Conservation (phyloP, 2,888 invertebrate species). For the Cyaniris semiargus region DNA sequence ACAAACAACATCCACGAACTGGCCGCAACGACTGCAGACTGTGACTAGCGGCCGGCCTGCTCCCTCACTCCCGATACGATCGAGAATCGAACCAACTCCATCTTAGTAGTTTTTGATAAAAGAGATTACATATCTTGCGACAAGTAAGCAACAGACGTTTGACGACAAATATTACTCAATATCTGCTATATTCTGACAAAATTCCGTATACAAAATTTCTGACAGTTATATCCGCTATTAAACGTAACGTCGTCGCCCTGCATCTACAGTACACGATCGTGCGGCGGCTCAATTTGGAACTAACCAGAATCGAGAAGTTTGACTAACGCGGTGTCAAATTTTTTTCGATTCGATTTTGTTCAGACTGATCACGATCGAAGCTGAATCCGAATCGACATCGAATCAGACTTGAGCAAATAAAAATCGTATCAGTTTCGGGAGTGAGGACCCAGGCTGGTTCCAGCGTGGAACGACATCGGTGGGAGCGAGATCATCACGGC, state of each 20-base stretch:
- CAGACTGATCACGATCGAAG: background rate
- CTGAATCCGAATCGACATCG: no score
- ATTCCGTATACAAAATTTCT: background rate
- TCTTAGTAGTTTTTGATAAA: no score
- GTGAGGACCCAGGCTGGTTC: constrained; percentile 22
- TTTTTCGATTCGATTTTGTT: background rate
- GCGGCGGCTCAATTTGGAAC: background rate
- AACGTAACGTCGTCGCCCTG: background rate
- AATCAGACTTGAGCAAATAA: background rate
- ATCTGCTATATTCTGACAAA: background rate
- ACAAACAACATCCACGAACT: constrained; percentile 52
- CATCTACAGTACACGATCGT: background rate
- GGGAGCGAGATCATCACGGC: constrained; percentile 28
- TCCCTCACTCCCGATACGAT: background rate
- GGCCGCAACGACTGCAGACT: constrained; percentile 37
- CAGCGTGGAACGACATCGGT: constrained; percentile 41
- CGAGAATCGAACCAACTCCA: background rate
- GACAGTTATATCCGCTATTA: no score
- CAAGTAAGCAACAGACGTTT: background rate
- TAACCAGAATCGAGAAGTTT: background rate
- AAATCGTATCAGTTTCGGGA: background rate
- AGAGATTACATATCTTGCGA: background rate
- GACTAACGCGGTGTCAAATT: background rate
- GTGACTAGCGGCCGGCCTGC: constrained; percentile 28
- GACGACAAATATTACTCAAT: background rate